Percentiles rank a stretch among this genome's conserved stretches.
phyloP scores from a whole-genome alignment of 2,888 invertebrate species.

The Sacculina carcini region DNA sequence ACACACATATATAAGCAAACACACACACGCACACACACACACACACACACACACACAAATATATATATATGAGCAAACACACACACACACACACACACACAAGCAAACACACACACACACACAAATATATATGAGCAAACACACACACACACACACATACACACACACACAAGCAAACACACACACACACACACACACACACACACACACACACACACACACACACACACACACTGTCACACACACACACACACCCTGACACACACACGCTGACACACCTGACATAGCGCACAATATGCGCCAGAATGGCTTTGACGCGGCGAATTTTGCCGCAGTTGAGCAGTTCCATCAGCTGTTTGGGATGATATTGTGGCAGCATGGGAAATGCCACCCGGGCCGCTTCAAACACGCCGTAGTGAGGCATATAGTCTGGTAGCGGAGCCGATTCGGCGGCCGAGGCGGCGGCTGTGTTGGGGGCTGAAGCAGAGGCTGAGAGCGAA shows the following conservation, averaged over 20 bases:
- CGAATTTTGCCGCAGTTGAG: constrained; percentile 91
- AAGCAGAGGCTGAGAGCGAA: too few relatives aligned
- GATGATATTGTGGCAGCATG: constrained; percentile 94
- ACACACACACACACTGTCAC: constrained; percentile 3
- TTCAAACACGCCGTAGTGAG: constrained; percentile 51
- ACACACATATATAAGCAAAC: neutral
- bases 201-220: too few relatives aligned
- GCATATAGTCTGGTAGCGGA: neutral
- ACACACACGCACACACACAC: neutral
- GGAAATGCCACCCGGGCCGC: constrained; percentile 91
- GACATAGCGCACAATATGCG: constrained; percentile 62
- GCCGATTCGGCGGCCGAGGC: neutral
- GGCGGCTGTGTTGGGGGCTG: too few relatives aligned
- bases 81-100: too few relatives aligned
- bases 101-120: neutral
- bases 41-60: neutral
- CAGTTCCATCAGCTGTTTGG: constrained; percentile 91
- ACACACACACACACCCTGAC: constrained; percentile 11
- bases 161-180: too few relatives aligned
- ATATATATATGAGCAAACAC: too few relatives aligned
- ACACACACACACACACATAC: neutral
- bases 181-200: neutral
- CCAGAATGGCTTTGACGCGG: constrained; percentile 92
- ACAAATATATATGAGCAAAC: neutral
- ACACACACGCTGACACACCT: neutral